Conservation (phyloP, 2,797 vertebrate genomes). For the Mallotus villosus region DNA sequence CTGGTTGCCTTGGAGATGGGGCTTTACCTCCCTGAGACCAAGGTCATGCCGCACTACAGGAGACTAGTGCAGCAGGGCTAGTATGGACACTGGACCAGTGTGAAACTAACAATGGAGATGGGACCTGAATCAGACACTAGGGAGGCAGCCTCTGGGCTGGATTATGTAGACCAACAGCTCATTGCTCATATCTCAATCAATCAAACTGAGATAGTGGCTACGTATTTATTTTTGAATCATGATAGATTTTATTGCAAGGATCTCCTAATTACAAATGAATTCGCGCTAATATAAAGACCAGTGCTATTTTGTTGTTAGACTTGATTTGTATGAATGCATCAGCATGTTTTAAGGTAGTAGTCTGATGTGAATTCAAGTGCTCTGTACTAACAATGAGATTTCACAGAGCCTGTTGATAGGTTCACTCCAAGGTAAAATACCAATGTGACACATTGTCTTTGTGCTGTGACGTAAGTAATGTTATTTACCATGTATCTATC, state of each 20-base stretch:
- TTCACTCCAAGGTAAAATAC: conserved; percentile 38
- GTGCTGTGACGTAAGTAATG: not conserved
- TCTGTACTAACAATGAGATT: conserved; percentile 65
- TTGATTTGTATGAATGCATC: conserved; percentile 32
- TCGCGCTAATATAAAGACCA: conserved; percentile 22
- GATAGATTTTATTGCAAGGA: not conserved
- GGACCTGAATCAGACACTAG: not conserved
- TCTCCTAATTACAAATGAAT: not conserved
- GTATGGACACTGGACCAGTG: conserved; percentile 30
- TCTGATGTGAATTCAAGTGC: conserved; percentile 59
- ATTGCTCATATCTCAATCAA: not conserved
- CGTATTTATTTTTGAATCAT: conserved; percentile 15
- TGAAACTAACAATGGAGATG: not conserved
- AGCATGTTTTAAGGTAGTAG: conserved; percentile 43
- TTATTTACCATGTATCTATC: not conserved
- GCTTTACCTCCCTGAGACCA: conserved; percentile 93
- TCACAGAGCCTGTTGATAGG: conserved; percentile 63
- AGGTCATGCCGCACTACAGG: conserved; percentile 96
- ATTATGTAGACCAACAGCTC: not conserved
- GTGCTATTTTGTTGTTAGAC: not conserved
- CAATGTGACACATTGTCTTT: conserved; percentile 5
- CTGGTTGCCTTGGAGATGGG: conserved; percentile 97
- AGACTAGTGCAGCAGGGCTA: conserved; percentile 91
- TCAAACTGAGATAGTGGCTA: not conserved
- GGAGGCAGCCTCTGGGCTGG: not conserved